Conservation (phyloP, 2,797 vertebrate genomes). For the Melanotaenia parkinsoni region DNA sequence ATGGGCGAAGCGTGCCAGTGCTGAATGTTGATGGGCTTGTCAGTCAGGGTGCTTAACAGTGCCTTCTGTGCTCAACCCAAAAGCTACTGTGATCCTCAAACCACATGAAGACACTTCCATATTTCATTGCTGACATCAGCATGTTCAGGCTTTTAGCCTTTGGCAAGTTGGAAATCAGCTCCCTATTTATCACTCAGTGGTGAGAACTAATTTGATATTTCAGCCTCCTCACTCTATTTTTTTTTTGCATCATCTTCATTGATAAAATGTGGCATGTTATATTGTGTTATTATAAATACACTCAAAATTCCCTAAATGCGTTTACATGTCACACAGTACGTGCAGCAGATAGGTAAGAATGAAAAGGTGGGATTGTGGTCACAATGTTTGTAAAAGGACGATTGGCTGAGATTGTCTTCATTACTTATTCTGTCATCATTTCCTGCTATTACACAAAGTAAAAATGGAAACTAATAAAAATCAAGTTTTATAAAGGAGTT, state of each 20-base stretch:
- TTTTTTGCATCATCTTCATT: not conserved
- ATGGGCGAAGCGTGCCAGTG: slow-evolving; percentile 45
- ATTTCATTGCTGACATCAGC: slow-evolving; percentile 4
- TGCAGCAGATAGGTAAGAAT: not conserved
- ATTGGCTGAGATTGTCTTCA: not conserved
- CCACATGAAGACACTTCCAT: not conserved
- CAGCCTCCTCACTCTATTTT: not conserved
- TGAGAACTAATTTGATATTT: not conserved
- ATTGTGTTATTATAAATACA: not conserved
- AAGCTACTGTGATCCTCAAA: slow-evolving; percentile 1
- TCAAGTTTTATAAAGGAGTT: not conserved
- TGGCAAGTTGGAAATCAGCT: slow-evolving; percentile 1
- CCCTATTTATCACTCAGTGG: not conserved
- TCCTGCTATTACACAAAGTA: not conserved
- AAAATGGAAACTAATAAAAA: not conserved
- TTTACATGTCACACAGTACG: not conserved
- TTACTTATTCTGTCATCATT: not conserved
- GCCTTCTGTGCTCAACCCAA: slow-evolving; percentile 65
- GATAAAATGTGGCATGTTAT: not conserved
- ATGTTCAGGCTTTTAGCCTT: not conserved
- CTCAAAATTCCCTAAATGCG: not conserved
- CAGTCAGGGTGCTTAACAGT: slow-evolving; percentile 62
- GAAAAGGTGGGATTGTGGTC: not conserved
- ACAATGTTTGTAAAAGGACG: not conserved
- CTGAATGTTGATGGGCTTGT: slow-evolving; percentile 42